Conservation (phyloP, 2,888 invertebrate genomes). For the Morinoia aosen region DNA sequence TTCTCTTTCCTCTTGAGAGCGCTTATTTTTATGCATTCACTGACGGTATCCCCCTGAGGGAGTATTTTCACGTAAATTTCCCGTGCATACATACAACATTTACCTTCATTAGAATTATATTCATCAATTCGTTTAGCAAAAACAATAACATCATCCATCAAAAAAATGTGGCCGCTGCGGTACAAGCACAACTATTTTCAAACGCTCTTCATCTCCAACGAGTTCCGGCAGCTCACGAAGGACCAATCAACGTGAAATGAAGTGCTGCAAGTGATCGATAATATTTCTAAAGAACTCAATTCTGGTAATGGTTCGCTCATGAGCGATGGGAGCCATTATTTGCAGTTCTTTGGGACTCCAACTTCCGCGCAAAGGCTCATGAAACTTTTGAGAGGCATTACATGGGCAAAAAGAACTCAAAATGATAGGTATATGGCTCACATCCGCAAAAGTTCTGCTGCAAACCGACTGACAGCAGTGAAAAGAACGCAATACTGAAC, state of each 20-base stretch:
- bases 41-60: too few species aligned
- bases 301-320: neutral
- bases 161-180: neutral
- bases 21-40: too few species aligned
- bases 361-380: slow-evolving; percentile 14
- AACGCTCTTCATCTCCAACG: neutral
- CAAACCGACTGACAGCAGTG: neutral
- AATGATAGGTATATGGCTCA: neutral
- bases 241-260: neutral
- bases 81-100: too few species aligned
- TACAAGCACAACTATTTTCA: neutral
- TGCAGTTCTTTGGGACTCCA: neutral
- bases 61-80: too few species aligned
- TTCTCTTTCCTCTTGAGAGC: too few species aligned
- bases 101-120: too few species aligned
- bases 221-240: neutral
- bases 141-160: neutral
- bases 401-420: neutral
- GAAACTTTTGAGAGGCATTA: neutral
- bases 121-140: too few species aligned
- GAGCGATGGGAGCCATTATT: neutral
- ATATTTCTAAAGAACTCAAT: slow-evolving; percentile 25
- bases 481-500: neutral
- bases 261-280: neutral
- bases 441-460: neutral